These are phyloP conservation scores for Sebastiscus albofasciatus DNA, from an alignment of 2,797 vertebrate species.

Conservation along the genomic window DNA sequence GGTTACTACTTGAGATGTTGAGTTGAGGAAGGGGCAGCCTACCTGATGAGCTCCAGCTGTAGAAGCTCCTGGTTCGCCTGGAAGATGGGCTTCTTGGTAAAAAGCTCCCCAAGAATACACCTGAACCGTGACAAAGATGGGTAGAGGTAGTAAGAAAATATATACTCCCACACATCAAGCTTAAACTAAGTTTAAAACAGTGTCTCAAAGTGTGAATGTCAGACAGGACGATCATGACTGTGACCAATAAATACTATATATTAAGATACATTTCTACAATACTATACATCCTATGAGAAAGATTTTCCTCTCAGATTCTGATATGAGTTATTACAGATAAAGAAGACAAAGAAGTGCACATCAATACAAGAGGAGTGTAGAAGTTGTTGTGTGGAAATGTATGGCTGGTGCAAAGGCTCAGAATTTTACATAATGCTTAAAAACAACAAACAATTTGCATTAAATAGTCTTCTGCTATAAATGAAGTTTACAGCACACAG, in stretches of 20 bases:
- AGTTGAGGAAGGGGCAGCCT: constrained; percentile 16
- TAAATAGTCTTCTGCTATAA: background rate
- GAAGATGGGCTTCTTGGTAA: constrained; percentile 99
- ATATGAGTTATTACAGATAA: background rate
- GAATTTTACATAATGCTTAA: background rate
- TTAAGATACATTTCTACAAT: background rate
- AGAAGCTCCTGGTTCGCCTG: constrained; percentile 98
- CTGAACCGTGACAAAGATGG: constrained; percentile 70
- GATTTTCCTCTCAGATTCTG: background rate
- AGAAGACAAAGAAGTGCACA: background rate
- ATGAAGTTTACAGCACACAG: background rate
- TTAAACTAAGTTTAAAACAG: background rate
- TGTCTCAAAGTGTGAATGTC: background rate
- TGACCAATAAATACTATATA: background rate
- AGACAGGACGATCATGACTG: background rate
- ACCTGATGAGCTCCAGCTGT: constrained; percentile 99
- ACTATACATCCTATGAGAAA: background rate
- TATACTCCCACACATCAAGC: background rate
- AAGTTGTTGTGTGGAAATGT: background rate
- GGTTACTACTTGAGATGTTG: background rate
- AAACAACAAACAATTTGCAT: background rate
- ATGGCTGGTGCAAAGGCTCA: background rate
- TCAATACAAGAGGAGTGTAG: background rate
- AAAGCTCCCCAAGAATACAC: constrained; percentile 97
- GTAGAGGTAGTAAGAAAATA: background rate